A percentile compares a stretch with the other conserved stretches of the same genome.
phyloP scores from a whole-genome alignment of 1,140 invertebrate genomes.

The Atta texana region DNA sequence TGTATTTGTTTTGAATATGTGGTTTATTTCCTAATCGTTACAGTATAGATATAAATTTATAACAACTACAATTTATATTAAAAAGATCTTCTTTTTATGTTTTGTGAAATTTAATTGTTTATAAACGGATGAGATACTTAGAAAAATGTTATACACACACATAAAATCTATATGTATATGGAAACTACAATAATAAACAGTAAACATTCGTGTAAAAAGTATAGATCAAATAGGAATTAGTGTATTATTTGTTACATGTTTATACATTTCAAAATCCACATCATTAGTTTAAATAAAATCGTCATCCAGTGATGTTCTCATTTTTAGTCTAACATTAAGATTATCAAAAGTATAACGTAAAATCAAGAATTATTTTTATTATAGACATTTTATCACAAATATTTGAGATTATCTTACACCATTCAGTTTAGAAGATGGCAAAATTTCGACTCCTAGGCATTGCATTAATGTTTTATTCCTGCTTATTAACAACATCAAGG shows the following conservation, averaged over 20 bases:
- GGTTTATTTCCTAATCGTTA: neutral
- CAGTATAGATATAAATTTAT: neutral
- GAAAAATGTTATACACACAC: neutral
- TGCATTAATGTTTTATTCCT: neutral
- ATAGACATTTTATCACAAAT: neutral
- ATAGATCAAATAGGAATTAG: neutral
- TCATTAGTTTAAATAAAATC: neutral
- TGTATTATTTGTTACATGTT: neutral
- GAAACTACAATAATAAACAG: neutral
- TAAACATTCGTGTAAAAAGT: neutral
- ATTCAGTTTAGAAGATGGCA: neutral
- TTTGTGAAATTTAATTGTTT: neutral
- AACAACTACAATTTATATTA: neutral
- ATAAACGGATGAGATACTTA: neutral
- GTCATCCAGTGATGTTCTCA: neutral
- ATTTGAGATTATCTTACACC: neutral
- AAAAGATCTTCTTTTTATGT: neutral
- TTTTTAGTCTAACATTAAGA: neutral
- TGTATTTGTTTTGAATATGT: neutral
- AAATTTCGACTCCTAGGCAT: neutral
- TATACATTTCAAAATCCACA: neutral
- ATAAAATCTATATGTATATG: neutral
- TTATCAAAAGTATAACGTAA: neutral
- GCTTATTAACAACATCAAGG: neutral
- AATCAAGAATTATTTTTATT: neutral